These are phyloP conservation scores for Iphiclides podalirius DNA, from an alignment of 2,888 invertebrate genomes.

Conservation along the genomic window DNA sequence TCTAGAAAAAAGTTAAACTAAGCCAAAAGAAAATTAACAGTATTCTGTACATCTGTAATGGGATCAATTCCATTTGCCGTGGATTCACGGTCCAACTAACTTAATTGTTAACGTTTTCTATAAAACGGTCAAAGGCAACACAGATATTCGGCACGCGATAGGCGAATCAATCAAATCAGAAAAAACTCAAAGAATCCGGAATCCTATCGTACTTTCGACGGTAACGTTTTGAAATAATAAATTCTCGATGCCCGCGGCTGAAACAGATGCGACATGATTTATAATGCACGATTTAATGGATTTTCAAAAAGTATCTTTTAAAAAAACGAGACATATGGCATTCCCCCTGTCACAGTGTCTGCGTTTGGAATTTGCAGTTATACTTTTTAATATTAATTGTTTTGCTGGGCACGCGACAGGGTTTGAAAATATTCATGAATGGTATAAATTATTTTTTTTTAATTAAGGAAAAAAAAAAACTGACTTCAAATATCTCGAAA, in stretches of 20 bases:
- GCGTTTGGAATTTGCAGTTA: conserved; percentile 31
- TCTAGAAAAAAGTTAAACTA: too few species aligned
- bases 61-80: conserved; percentile 7
- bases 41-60: conserved; percentile 1
- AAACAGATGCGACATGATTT: conserved; percentile 72
- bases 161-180: conserved; percentile 11
- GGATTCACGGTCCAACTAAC: conserved; percentile 10
- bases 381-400: conserved; percentile 14
- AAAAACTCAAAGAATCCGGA: conserved; percentile 1
- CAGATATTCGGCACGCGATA: conserved; percentile 3
- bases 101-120: conserved; percentile 5
- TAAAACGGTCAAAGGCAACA: conserved; percentile 18
- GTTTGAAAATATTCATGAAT: background rate
- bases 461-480: too few species aligned
- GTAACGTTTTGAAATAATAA: conserved; percentile 44
- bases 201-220: background rate
- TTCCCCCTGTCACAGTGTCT: conserved; percentile 52
- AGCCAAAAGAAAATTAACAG: background rate
- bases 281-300: conserved; percentile 69
- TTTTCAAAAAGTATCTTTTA: conserved; percentile 67
- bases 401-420: background rate
- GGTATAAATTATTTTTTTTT: too few species aligned
- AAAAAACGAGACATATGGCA: conserved; percentile 71
- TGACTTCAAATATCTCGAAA: too few species aligned
- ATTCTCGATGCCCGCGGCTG: conserved; percentile 40